Evolutionary conservation across 2,797 vertebrate species (phyloP).

Genomic region (Vireo griseus): DNA sequence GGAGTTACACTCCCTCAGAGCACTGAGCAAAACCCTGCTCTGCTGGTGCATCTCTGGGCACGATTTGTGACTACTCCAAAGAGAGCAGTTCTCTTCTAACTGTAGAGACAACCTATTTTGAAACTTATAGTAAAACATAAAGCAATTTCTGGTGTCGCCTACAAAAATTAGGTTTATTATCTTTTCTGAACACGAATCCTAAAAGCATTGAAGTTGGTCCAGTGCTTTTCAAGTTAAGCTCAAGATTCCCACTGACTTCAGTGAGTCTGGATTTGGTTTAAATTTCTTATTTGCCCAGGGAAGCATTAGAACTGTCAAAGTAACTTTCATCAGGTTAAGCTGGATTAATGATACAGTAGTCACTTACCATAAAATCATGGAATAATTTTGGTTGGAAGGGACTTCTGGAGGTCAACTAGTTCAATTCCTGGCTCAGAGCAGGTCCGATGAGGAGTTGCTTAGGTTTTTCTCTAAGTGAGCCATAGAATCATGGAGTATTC

Average conservation of each 20-base stretch:
- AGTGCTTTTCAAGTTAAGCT: neutral
- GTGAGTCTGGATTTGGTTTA: neutral
- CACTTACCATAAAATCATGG: constrained; percentile 10
- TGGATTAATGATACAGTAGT: neutral
- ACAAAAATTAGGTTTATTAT: neutral
- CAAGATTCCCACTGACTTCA: neutral
- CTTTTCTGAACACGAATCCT: neutral
- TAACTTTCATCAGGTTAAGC: constrained; percentile 11
- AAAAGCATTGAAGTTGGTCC: neutral
- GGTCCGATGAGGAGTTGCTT: neutral
- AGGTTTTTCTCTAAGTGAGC: neutral
- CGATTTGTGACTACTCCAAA: neutral
- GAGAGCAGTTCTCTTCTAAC: neutral
- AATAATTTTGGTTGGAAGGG: neutral
- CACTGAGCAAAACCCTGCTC: neutral
- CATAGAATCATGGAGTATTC: neutral
- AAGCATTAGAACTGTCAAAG: neutral
- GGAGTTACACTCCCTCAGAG: neutral
- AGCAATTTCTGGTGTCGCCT: neutral
- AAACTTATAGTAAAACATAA: neutral
- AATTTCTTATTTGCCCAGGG: neutral
- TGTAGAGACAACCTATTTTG: neutral
- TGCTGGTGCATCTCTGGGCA: neutral
- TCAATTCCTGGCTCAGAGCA: neutral
- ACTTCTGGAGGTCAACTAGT: neutral